Conservation (phyloP, 2,797 vertebrate species). For the Bradypodion ventrale region DNA sequence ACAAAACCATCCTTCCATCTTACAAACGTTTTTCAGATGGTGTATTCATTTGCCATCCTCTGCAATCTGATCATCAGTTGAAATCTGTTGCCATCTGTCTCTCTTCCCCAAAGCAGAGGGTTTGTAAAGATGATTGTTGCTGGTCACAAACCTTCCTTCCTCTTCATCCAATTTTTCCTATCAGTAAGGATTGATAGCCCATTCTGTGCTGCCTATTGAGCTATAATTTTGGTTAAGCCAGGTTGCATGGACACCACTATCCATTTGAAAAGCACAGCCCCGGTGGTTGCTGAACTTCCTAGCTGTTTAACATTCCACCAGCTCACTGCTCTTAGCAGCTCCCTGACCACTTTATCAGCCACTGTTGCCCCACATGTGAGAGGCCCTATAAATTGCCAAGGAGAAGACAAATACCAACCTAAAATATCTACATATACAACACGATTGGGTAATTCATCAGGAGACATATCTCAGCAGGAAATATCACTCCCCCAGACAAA, state of each 20-base stretch:
- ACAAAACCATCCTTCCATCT: neutral
- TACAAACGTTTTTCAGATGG: neutral
- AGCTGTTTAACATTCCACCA: conserved; percentile 33
- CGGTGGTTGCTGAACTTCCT: neutral
- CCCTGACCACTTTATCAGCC: neutral
- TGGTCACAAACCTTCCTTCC: neutral
- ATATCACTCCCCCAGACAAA: neutral
- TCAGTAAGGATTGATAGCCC: conserved; percentile 24
- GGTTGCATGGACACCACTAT: conserved; percentile 27
- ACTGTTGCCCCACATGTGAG: neutral
- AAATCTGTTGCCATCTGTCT: conserved; percentile 8
- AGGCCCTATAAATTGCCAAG: neutral
- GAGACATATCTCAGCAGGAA: neutral
- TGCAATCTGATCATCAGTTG: neutral
- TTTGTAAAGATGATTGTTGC: neutral
- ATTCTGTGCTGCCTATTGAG: neutral
- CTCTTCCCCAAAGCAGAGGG: neutral
- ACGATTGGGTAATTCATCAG: conserved; percentile 21
- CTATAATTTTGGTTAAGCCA: conserved; percentile 48
- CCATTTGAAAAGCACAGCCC: conserved; percentile 59
- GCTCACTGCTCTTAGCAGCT: neutral
- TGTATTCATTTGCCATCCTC: neutral
- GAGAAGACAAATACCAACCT: conserved; percentile 4
- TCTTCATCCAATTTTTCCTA: neutral
- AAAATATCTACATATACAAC: neutral